A percentile compares a stretch with the other conserved stretches of the same genome.
Conservation (phyloP, 2,888 invertebrate genomes). For the Caenorhabditis drosophilae region DNA sequence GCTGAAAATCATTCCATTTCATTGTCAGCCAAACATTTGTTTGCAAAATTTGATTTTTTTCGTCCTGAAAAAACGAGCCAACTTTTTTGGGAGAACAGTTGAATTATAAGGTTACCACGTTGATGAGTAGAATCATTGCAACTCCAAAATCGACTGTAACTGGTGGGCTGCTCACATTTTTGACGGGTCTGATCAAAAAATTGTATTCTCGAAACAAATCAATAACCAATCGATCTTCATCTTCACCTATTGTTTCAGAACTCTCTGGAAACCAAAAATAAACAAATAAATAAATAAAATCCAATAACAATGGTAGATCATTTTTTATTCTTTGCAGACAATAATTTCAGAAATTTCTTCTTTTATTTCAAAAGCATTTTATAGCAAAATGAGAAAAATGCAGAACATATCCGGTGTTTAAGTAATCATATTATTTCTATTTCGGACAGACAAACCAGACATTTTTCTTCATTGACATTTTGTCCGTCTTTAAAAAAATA, state of each 20-base stretch:
- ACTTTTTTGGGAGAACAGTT: too few species aligned
- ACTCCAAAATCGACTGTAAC: slow-evolving; percentile 70
- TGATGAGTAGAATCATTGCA: slow-evolving; percentile 73
- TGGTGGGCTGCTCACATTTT: slow-evolving; percentile 67
- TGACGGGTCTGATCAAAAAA: slow-evolving; percentile 72
- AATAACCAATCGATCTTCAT: slow-evolving; percentile 71
- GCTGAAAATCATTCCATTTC: slow-evolving; percentile 70
- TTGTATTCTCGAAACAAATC: slow-evolving; percentile 72
- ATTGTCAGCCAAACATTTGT: slow-evolving; percentile 70
- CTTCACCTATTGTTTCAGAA: slow-evolving; percentile 53
- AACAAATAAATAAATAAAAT: too few species aligned
- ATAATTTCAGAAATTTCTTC: too few species aligned
- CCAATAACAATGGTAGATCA: slow-evolving; percentile 14
- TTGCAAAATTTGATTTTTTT: slow-evolving; percentile 69
- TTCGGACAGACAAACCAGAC: too few species aligned
- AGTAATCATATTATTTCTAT: too few species aligned
- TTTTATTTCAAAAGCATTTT: too few species aligned
- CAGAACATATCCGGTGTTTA: too few species aligned
- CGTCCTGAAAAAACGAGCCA: slow-evolving; percentile 58
- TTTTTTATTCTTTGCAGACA: too few species aligned
- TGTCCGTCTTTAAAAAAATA: too few species aligned
- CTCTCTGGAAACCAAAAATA: slow-evolving; percentile 7
- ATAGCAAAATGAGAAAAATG: too few species aligned
- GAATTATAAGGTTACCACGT: slow-evolving; percentile 70
- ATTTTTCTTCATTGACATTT: too few species aligned